Conservation (phyloP, 1,140 invertebrate species). For the Trichogramma pretiosum region DNA sequence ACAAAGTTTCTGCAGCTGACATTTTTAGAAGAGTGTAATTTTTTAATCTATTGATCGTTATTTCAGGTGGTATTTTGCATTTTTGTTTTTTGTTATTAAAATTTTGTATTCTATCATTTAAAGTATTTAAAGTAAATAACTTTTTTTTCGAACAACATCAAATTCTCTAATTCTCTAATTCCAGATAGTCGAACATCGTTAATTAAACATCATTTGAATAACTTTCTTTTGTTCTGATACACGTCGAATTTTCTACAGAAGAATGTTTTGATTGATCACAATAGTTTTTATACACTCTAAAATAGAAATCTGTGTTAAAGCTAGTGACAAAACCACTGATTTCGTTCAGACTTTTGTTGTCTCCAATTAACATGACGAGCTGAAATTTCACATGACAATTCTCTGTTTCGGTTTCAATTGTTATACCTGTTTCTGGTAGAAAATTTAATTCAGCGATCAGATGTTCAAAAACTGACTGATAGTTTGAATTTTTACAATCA, state of each 20-base stretch:
- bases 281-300: background rate
- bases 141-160: constrained; percentile 14
- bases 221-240: background rate
- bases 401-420: background rate
- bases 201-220: background rate
- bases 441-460: constrained; percentile 7
- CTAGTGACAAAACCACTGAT: constrained; percentile 6
- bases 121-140: background rate
- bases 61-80: background rate
- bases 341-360: constrained; percentile 7
- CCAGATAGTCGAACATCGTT: background rate
- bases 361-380: constrained; percentile 5
- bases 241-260: background rate
- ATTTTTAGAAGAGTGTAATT: background rate
- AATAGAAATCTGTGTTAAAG: constrained; percentile 1
- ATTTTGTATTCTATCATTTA: background rate
- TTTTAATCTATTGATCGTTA: background rate
- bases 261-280: background rate
- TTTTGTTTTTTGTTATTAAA: background rate
- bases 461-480: background rate
- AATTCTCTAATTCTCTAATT: constrained; percentile 6
- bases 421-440: background rate
- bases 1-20: constrained; percentile 6
- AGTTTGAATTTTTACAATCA: constrained; percentile 2
- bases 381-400: constrained; percentile 1